phyloP scores from a whole-genome alignment of 2,113 vertebrate species.

The Leuciscus idus region DNA sequence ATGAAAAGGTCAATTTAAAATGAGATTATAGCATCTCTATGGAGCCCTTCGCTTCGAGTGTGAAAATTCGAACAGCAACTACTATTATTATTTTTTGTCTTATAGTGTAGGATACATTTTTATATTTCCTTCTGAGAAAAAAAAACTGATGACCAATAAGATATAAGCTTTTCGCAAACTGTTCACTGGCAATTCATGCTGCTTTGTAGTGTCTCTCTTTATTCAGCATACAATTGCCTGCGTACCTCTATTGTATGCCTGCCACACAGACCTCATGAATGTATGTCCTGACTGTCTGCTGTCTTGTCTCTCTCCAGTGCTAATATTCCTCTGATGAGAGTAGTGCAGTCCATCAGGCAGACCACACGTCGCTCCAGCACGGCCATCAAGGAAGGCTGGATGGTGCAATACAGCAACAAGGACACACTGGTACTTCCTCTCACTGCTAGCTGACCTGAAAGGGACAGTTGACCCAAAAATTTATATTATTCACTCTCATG shows the following conservation, averaged over 20 bases:
- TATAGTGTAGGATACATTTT: background rate
- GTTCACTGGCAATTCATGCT: background rate
- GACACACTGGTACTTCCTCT: slow-evolving; percentile 82
- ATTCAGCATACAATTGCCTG: background rate
- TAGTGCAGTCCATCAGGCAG: slow-evolving; percentile 89
- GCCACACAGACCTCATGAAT: background rate
- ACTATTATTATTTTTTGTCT: background rate
- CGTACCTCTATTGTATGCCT: background rate
- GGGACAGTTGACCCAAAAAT: background rate
- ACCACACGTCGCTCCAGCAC: slow-evolving; percentile 87
- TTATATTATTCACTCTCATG: background rate
- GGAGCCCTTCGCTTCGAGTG: no score
- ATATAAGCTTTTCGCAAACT: background rate
- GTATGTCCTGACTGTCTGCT: background rate
- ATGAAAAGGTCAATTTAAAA: no score
- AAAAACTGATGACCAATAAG: background rate
- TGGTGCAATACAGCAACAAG: slow-evolving; percentile 90
- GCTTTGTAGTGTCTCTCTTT: background rate
- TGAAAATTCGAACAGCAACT: background rate
- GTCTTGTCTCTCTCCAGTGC: slow-evolving; percentile 67
- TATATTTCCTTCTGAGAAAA: background rate
- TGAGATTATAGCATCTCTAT: no score
- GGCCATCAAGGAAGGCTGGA: slow-evolving; percentile 86
- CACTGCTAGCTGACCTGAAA: background rate
- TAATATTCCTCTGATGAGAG: slow-evolving; percentile 88